These are phyloP conservation scores for Malthinus seriepunctatus DNA, from an alignment of 2,888 invertebrate genomes.

Conservation along the genomic window DNA sequence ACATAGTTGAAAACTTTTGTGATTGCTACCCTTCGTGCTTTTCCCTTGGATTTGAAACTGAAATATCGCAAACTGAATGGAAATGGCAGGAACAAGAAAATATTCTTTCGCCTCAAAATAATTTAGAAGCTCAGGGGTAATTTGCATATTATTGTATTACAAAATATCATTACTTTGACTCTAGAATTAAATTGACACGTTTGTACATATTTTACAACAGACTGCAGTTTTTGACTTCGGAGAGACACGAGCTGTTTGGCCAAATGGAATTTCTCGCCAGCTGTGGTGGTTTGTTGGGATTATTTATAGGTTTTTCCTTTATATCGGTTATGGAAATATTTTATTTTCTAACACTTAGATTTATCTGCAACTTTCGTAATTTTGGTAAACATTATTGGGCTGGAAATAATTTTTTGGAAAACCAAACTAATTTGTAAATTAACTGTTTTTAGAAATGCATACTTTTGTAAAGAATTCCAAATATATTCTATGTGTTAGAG, in stretches of 20 bases:
- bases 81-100: background rate
- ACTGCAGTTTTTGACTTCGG: conserved; percentile 60
- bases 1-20: conserved; percentile 45
- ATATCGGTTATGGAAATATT: conserved; percentile 65
- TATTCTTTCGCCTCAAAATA: too few relatives aligned
- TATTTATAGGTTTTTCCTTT: conserved; percentile 67
- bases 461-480: too few relatives aligned
- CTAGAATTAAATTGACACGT: conserved; percentile 61
- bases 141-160: too few relatives aligned
- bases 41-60: conserved; percentile 71
- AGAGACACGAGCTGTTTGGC: conserved; percentile 61
- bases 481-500: too few relatives aligned
- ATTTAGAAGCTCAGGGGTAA: too few relatives aligned
- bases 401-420: background rate
- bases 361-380: conserved; percentile 52
- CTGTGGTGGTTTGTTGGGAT: conserved; percentile 61
- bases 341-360: conserved; percentile 60
- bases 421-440: background rate
- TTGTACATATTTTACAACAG: conserved; percentile 74
- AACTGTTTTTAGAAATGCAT: background rate
- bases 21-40: conserved; percentile 69
- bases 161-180: too few relatives aligned
- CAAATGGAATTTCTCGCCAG: conserved; percentile 61
- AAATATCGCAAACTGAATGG: conserved; percentile 62
- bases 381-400: background rate